A percentile compares a stretch with the other conserved stretches of the same genome.
Evolutionary conservation across 2,888 invertebrate genomes (phyloP).

Genomic region (Quadroppia sp.): DNA sequence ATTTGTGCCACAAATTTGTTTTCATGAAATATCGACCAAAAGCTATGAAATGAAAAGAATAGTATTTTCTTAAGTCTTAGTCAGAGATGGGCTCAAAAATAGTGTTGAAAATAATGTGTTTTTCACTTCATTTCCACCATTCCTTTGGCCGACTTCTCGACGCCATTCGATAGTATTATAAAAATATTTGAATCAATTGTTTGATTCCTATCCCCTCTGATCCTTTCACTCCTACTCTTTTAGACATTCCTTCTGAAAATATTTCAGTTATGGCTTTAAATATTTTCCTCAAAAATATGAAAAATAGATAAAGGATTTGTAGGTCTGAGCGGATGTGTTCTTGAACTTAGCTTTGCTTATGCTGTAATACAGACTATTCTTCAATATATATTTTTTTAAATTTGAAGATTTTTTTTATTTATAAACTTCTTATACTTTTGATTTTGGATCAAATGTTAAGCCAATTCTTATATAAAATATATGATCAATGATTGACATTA

Average conservation of each 20-base stretch:
- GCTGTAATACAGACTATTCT: too few species aligned
- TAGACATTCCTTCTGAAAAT: background rate
- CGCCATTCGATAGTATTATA: background rate
- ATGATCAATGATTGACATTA: too few species aligned
- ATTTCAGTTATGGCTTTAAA: background rate
- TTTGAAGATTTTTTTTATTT: too few species aligned
- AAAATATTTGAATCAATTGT: conserved; percentile 17
- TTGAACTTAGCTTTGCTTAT: background rate
- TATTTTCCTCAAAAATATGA: background rate
- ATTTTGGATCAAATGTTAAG: too few species aligned
- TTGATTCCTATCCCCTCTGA: too few species aligned
- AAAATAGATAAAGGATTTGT: conserved; percentile 14
- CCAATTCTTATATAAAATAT: too few species aligned
- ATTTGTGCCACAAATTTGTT: background rate
- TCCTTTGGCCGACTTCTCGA: conserved; percentile 5
- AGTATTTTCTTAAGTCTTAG: background rate
- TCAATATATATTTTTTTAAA: too few species aligned
- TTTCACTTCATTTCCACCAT: conserved; percentile 19
- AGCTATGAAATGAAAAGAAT: background rate
- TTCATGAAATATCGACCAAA: background rate
- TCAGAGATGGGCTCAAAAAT: background rate
- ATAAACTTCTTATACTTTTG: too few species aligned
- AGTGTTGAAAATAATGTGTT: background rate
- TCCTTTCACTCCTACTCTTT: background rate
- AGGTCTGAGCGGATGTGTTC: background rate